phyloP scores from a whole-genome alignment of 2,113 vertebrate species.

The Sapayoa aenigma region DNA sequence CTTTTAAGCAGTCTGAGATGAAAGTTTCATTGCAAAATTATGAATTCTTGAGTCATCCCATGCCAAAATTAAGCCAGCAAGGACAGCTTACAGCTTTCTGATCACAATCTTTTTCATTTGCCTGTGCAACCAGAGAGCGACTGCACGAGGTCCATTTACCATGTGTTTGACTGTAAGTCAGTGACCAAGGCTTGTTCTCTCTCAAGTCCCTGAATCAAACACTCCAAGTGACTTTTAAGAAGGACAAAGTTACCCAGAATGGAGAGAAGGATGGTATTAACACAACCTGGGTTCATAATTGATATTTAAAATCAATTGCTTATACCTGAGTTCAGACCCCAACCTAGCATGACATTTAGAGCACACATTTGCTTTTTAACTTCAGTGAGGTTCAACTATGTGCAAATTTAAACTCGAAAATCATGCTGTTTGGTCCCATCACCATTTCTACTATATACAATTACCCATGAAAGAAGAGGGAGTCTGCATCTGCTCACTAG shows the following conservation, averaged over 20 bases:
- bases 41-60: not conserved
- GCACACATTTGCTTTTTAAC: not conserved
- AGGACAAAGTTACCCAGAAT: not conserved
- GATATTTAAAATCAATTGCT: not conserved
- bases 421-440: not conserved
- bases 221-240: not conserved
- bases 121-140: not conserved
- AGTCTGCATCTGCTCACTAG: not conserved
- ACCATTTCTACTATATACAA: not conserved
- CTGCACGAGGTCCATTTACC: not conserved
- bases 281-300: rapidly evolving
- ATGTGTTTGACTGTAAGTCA: not conserved
- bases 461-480: not conserved
- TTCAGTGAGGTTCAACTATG: not conserved
- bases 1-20: not conserved
- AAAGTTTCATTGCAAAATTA: not conserved
- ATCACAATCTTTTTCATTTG: not conserved
- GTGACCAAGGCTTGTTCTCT: not conserved
- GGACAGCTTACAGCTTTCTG: not conserved
- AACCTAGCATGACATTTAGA: not conserved
- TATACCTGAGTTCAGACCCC: not conserved
- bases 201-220: not conserved
- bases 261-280: not conserved
- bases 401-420: not conserved
- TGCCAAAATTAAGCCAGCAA: not conserved